A percentile compares a stretch with the other conserved stretches of the same genome.
Conservation (phyloP, 2,113 vertebrate species). For the Galeopterus variegatus region DNA sequence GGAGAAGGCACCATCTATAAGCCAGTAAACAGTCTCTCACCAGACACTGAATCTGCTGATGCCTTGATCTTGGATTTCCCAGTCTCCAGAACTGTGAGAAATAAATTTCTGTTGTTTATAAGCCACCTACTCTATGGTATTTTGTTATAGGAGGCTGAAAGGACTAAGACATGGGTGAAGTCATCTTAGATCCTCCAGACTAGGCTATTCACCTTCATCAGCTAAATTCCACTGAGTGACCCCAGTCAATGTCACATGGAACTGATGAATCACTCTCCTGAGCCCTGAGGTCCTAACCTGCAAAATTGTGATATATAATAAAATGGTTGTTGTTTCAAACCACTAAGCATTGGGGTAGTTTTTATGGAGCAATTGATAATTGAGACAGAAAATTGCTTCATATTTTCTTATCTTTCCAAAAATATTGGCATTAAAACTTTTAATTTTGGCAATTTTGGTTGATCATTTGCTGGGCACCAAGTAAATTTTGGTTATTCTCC, state of each 20-base stretch:
- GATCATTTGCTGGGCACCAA: neutral
- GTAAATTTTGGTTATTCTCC: neutral
- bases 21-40: neutral
- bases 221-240: neutral
- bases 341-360: neutral
- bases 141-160: neutral
- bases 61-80: neutral
- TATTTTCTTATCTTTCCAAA: neutral
- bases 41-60: neutral
- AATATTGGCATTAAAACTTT: neutral
- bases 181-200: neutral
- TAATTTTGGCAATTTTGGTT: constrained; percentile 19
- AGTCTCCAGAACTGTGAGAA: neutral
- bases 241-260: neutral
- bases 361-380: neutral
- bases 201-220: neutral
- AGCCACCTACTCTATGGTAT: neutral
- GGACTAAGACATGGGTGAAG: neutral
- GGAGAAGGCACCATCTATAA: neutral
- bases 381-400: neutral
- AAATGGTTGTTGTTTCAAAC: neutral
- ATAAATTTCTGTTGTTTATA: neutral
- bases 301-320: neutral
- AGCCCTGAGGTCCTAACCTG: neutral
- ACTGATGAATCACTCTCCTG: neutral